Evolutionary conservation across 2,113 vertebrate species (phyloP).

Genomic region (Lota lota): DNA sequence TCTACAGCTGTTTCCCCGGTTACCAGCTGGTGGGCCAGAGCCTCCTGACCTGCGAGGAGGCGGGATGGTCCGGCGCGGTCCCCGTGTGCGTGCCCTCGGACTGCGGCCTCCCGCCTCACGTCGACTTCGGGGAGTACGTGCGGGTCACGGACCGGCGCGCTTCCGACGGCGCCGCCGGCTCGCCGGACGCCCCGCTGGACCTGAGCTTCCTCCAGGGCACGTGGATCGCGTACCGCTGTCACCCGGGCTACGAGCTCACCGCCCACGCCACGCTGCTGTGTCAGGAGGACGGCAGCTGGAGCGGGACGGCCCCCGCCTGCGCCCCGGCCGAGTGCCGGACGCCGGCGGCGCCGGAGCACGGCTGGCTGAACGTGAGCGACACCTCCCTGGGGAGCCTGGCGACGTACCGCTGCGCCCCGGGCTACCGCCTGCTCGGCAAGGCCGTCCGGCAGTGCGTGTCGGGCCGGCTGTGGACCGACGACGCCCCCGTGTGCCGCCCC

Average conservation of each 20-base stretch:
- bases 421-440: conserved; percentile 81
- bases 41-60: conserved; percentile 91
- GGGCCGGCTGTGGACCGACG: conserved; percentile 81
- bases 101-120: conserved; percentile 94
- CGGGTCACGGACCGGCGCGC: conserved; percentile 54
- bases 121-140: conserved; percentile 90
- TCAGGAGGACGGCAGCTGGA: conserved; percentile 91
- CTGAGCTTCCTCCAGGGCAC: conserved; percentile 82
- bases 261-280: conserved; percentile 78
- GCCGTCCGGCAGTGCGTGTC: conserved; percentile 80
- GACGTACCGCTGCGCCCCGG: conserved; percentile 82
- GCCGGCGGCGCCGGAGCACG: conserved; percentile 77
- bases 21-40: conserved; percentile 88
- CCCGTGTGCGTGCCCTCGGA: conserved; percentile 85
- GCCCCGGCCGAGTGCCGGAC: conserved; percentile 81
- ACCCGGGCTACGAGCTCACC: conserved; percentile 83
- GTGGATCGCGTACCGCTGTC: conserved; percentile 81
- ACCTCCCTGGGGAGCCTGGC: conserved; percentile 75
- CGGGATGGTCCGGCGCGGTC: conserved; percentile 85
- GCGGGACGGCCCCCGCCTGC: conserved; percentile 87
- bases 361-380: conserved; percentile 80
- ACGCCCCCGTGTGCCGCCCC: conserved; percentile 75
- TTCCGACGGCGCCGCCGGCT: conserved; percentile 15
- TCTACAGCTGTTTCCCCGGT: conserved; percentile 95
- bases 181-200: conserved; percentile 32